Evolutionary conservation across 2,888 invertebrate genomes (phyloP).

Genomic region (Axea sp.): DNA sequence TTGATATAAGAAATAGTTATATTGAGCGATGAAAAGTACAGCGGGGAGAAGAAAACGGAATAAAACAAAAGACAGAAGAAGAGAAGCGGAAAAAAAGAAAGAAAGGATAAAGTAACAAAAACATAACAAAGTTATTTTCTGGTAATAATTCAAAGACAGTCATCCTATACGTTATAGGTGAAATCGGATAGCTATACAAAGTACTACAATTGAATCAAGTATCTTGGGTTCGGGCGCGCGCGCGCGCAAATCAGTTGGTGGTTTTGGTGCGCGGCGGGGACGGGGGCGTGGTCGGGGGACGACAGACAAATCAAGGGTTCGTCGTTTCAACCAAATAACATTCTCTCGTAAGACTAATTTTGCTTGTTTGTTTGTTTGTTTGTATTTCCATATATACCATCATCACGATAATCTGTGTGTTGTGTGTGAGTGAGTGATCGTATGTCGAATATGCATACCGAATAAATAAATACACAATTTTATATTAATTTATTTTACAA

Average conservation of each 20-base stretch:
- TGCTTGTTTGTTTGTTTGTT: too few species aligned
- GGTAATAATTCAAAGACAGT: conserved; percentile 50
- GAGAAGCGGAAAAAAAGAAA: conserved; percentile 9
- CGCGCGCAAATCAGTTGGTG: conserved; percentile 10
- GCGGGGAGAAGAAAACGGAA: too few species aligned
- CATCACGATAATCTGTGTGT: conserved; percentile 46
- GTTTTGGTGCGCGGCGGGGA: conserved; percentile 18
- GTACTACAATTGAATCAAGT: conserved; percentile 49
- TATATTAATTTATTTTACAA: conserved; percentile 78
- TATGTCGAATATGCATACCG: conserved; percentile 68
- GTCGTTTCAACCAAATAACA: conserved; percentile 37
- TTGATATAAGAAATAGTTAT: conserved; percentile 2
- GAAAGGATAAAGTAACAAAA: too few species aligned
- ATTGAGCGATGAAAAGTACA: conserved; percentile 23
- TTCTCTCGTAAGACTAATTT: conserved; percentile 69
- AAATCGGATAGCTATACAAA: conserved; percentile 53
- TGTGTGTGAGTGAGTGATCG: conserved; percentile 46
- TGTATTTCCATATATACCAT: conserved; percentile 53
- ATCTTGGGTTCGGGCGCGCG: conserved; percentile 20
- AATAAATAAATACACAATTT: conserved; percentile 79
- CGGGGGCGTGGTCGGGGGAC: too few species aligned
- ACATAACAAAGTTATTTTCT: conserved; percentile 54
- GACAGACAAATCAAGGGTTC: too few species aligned
- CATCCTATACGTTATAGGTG: conserved; percentile 52
- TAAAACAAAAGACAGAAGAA: too few species aligned